These are phyloP conservation scores for Zophobas morio DNA, from an alignment of 1,140 invertebrate species.

Conservation along the genomic window DNA sequence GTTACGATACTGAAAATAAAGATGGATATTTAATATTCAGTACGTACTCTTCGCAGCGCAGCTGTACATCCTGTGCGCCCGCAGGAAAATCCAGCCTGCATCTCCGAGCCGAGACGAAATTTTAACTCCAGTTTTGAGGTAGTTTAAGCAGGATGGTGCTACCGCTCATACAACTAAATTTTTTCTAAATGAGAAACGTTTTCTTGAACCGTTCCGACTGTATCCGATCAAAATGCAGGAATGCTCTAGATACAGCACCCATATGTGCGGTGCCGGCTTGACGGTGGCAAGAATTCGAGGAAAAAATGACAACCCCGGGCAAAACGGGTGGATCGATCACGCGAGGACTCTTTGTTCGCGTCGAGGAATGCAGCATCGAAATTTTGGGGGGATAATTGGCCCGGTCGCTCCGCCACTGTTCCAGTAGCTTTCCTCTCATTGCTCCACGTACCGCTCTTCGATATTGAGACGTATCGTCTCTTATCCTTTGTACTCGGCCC, in stretches of 20 bases:
- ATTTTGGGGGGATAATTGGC: constrained; percentile 54
- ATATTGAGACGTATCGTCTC: neutral
- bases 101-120: too few species aligned
- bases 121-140: too few species aligned
- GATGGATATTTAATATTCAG: constrained; percentile 58
- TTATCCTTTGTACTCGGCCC: neutral
- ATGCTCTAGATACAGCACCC: neutral
- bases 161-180: too few species aligned
- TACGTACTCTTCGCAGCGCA: constrained; percentile 8
- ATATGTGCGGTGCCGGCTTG: constrained; percentile 41
- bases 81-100: constrained; percentile 3
- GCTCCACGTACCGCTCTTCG: neutral
- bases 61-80: constrained; percentile 26
- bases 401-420: constrained; percentile 46
- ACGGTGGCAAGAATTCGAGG: constrained; percentile 50
- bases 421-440: constrained; percentile 46
- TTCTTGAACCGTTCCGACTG: neutral
- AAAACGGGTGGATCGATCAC: constrained; percentile 56
- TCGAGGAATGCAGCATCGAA: constrained; percentile 55
- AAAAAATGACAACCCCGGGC: constrained; percentile 57
- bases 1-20: constrained; percentile 54
- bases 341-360: constrained; percentile 53
- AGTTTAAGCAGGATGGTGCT: too few species aligned
- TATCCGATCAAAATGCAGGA: neutral
- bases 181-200: too few species aligned